Conservation (phyloP, 2,888 invertebrate species). For the Phyllotreta striolata region DNA sequence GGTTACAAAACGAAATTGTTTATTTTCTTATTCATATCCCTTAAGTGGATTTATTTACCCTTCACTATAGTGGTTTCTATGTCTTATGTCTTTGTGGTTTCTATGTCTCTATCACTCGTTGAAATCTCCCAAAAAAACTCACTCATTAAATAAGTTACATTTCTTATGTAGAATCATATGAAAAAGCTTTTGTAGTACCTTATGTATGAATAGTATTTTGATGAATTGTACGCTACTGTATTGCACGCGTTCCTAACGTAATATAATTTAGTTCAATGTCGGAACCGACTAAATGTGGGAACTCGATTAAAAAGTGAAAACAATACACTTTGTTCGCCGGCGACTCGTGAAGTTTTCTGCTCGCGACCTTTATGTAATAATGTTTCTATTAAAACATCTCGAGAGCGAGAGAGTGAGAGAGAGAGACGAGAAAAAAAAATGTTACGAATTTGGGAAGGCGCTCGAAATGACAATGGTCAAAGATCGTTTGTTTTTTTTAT, state of each 20-base stretch:
- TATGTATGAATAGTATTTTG: not conserved
- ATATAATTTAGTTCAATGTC: slow-evolving; percentile 60
- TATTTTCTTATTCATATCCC: too few relatives aligned
- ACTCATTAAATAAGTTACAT: not conserved
- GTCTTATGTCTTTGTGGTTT: too few relatives aligned
- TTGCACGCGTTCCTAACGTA: slow-evolving; percentile 52
- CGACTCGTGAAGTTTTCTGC: slow-evolving; percentile 38
- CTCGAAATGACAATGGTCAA: slow-evolving; percentile 24
- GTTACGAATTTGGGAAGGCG: slow-evolving; percentile 6
- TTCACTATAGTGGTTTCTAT: too few relatives aligned
- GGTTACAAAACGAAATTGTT: too few relatives aligned
- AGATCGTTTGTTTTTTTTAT: slow-evolving; percentile 8
- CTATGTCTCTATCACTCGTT: too few relatives aligned
- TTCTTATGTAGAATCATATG: not conserved
- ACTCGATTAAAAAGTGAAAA: slow-evolving; percentile 57
- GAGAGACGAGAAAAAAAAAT: slow-evolving; percentile 29
- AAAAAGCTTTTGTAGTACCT: not conserved
- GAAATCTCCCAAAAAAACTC: too few relatives aligned
- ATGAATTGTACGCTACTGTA: slow-evolving; percentile 27
- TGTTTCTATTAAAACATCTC: too few relatives aligned
- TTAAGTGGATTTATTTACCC: too few relatives aligned
- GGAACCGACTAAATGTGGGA: slow-evolving; percentile 56
- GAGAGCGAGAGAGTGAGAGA: too few relatives aligned
- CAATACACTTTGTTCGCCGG: slow-evolving; percentile 51
- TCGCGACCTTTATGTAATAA: too few relatives aligned